Evolutionary conservation across 2,113 vertebrate genomes (phyloP).

Genomic region (Oxyura jamaicensis): DNA sequence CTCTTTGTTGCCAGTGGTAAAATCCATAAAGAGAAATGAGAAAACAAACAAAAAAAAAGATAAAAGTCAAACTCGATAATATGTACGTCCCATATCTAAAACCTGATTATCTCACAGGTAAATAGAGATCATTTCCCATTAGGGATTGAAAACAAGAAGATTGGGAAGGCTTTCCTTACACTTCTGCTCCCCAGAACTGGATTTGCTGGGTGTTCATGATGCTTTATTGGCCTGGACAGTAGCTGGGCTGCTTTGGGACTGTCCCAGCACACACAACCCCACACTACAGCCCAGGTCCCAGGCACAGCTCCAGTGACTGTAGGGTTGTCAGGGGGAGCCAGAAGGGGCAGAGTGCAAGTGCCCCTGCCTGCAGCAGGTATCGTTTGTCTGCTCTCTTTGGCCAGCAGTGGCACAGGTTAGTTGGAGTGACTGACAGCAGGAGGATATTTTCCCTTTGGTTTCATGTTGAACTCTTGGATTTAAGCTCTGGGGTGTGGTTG

Average conservation of each 20-base stretch:
- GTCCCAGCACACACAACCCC: not conserved
- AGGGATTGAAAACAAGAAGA: not conserved
- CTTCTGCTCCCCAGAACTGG: accelerated
- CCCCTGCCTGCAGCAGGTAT: not conserved
- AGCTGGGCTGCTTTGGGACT: not conserved
- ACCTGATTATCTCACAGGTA: not conserved
- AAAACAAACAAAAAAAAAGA: not conserved
- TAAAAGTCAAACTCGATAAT: not conserved
- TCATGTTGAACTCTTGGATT: not conserved
- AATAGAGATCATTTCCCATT: not conserved
- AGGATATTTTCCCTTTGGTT: not conserved
- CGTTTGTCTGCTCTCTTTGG: not conserved
- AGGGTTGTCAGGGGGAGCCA: not conserved
- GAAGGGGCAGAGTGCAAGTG: not conserved
- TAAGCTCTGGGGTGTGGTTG: not conserved
- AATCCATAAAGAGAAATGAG: not conserved
- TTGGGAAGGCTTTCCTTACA: not conserved
- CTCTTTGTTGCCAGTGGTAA: not conserved
- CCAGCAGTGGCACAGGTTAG: not conserved
- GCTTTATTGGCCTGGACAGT: not conserved
- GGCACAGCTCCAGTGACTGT: not conserved
- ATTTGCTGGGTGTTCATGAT: not conserved
- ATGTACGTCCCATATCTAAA: not conserved
- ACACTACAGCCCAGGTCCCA: not conserved
- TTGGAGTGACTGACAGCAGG: not conserved